phyloP scores from a whole-genome alignment of 2,113 vertebrate genomes.

The Cephalopholis sonnerati region DNA sequence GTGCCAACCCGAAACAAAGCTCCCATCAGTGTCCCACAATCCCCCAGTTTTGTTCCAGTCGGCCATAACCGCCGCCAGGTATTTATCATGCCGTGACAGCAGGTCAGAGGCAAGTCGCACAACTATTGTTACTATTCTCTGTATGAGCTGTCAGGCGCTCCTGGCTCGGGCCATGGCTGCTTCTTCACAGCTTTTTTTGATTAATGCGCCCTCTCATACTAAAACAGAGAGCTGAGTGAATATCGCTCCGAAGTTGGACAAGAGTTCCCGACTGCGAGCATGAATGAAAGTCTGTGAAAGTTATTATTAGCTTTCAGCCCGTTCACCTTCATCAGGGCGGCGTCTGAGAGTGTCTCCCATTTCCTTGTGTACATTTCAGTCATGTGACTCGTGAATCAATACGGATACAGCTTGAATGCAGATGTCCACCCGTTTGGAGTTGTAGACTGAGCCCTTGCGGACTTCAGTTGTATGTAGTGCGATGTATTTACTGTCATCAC shows the following conservation, averaged over 20 bases:
- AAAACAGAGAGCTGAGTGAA: conserved; percentile 12
- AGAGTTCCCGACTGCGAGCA: not conserved
- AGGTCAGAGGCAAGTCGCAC: conserved; percentile 63
- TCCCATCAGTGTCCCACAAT: conserved; percentile 47
- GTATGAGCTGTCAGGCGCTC: conserved; percentile 39
- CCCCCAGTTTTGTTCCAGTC: conserved; percentile 36
- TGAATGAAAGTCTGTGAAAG: not conserved
- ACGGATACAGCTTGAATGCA: too few species aligned
- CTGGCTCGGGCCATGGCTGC: conserved; percentile 26
- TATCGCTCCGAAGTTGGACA: conserved; percentile 13
- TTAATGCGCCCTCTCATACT: conserved; percentile 33
- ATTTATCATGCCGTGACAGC: conserved; percentile 76
- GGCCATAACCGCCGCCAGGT: conserved; percentile 51
- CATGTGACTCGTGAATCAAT: not conserved
- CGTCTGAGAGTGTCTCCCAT: not conserved
- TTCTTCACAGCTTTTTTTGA: conserved; percentile 26
- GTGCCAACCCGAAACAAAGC: conserved; percentile 68
- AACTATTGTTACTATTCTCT: conserved; percentile 44
- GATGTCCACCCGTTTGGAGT: too few species aligned
- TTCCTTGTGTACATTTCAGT: not conserved
- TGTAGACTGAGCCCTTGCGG: too few species aligned
- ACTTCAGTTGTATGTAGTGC: too few species aligned
- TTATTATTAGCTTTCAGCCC: not conserved
- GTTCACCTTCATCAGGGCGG: not conserved
- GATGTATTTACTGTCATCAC: too few species aligned